Evolutionary conservation across 1,140 invertebrate species (phyloP).

Genomic region (Kradibia gibbosae): DNA sequence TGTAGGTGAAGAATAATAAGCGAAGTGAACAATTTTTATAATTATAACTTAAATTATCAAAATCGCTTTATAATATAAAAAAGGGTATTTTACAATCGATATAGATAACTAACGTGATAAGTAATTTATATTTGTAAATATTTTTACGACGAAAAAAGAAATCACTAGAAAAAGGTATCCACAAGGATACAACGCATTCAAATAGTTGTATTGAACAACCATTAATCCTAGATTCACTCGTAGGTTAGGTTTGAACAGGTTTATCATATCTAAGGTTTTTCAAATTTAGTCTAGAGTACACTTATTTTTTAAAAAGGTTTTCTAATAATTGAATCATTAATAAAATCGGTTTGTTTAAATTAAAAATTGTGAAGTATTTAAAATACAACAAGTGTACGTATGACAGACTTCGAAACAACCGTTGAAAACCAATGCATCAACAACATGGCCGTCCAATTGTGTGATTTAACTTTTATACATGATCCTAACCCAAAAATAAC

Average conservation of each 20-base stretch:
- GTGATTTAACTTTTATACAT: background rate
- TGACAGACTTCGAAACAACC: background rate
- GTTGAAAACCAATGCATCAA: constrained; percentile 27
- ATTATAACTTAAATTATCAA: no score
- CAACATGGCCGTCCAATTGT: constrained; percentile 44
- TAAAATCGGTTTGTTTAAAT: background rate
- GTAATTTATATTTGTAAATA: no score
- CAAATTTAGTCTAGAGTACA: background rate
- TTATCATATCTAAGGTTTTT: background rate
- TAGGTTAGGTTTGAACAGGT: background rate
- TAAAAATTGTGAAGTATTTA: background rate
- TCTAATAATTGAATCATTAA: background rate
- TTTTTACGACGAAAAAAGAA: no score
- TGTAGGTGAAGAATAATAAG: no score
- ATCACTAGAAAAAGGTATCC: no score
- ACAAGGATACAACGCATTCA: no score
- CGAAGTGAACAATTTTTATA: no score
- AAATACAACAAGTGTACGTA: background rate
- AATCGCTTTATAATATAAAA: no score
- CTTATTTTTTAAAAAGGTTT: background rate
- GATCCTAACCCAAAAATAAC: constrained; percentile 37
- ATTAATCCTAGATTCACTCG: background rate
- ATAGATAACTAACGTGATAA: no score
- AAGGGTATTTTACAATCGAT: no score
- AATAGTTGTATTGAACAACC: no score